phyloP scores from a whole-genome alignment of 2,888 invertebrate species.

The Drosophila nr. medialis region DNA sequence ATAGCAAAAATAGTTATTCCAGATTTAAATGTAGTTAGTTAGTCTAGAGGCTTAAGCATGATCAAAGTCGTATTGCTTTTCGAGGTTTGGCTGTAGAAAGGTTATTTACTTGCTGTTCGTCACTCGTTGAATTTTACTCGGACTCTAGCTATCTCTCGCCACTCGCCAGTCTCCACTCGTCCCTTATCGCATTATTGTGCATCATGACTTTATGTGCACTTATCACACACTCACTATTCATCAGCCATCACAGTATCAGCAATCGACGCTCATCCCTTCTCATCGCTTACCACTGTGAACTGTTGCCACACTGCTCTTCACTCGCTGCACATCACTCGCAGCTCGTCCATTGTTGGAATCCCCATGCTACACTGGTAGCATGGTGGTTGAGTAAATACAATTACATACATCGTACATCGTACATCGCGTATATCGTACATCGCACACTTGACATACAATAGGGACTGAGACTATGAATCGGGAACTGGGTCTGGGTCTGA shows the following conservation, averaged over 20 bases:
- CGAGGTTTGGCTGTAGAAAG: background rate
- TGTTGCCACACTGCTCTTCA: constrained; percentile 2
- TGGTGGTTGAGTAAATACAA: constrained; percentile 39
- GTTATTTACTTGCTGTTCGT: background rate
- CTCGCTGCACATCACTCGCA: constrained; percentile 12
- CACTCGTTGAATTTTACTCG: constrained; percentile 1
- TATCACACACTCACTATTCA: background rate
- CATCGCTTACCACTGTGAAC: constrained; percentile 8
- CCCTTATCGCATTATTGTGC: background rate
- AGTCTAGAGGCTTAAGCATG: background rate
- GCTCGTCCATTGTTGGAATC: constrained; percentile 33
- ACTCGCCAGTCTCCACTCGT: background rate
- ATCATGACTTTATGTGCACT: background rate
- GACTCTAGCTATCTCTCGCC: background rate
- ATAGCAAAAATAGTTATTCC: background rate
- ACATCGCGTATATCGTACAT: constrained; percentile 13
- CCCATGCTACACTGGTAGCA: background rate
- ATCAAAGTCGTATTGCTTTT: background rate
- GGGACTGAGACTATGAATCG: constrained; percentile 1
- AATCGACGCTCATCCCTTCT: background rate
- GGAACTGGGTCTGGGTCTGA: background rate
- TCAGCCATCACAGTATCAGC: background rate
- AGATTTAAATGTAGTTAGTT: background rate
- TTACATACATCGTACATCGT: constrained; percentile 39
- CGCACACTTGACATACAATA: constrained; percentile 17